Evolutionary conservation across 2,113 vertebrate genomes (phyloP), one percentile per base, ranked within the genome.

Genomic region (Hemiprocne comata): DNA sequence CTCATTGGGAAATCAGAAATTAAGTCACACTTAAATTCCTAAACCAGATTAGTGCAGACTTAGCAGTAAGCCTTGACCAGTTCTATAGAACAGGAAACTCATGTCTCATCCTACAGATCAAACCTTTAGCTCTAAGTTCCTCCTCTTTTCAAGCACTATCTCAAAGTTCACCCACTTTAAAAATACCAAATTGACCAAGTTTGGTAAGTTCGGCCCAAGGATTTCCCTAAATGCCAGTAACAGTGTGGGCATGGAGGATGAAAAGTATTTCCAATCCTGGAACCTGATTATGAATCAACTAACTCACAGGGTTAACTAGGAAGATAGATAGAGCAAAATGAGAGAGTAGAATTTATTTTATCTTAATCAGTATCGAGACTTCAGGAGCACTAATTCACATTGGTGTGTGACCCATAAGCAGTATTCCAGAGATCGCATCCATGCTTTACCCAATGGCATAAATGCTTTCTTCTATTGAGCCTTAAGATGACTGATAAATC

Each of bases 1-100:
- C 60, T 80, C 31, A 70, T 6, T 93, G 50, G 77, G 64, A 85
- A 93, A 89, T 81, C 44, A 75, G 67, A n/a, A 82, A 79, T 57
- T 64, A 84, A 90, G 44, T 72, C 66, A 85, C 9, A 8, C 10
- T 73, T 83, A 44, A 87, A 46, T 40, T 95, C 69, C 46, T 69
- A 82, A 87, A 93, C 10, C 40, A 82, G 14, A 51, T 79, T 29
- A 85, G 21, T 34, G 7, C 2, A 82, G 23, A 62, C 1, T 53
- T 16, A 44, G 42, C 36, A 84, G 54, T 21, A 91, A 87, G 8
- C 18, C 40, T 36, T 76, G 38, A 75, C 17, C 9, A 76, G 14
- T 70, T 61, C 26, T 9, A 84, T 20, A 5, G 14, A 71, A 60
- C 29, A 83, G 17, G 17, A 86, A 88, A 74, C 17, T 67, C 33